Evolutionary conservation across 2,797 vertebrate genomes (phyloP), one percentile per base, ranked within the genome.

Genomic region (Rhabdomys pumilio): DNA sequence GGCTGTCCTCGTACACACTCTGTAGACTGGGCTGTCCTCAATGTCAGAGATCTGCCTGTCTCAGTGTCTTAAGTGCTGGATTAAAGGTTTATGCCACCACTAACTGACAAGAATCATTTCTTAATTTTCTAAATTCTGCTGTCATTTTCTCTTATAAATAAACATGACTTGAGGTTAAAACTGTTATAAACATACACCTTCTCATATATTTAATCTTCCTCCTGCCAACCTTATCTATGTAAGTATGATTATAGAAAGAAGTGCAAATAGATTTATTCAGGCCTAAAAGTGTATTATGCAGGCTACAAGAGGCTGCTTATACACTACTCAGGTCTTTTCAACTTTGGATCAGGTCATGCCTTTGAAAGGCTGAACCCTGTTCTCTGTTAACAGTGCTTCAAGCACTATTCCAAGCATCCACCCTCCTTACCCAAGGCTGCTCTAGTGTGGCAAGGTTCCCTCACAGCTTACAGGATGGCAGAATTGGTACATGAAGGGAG

Each of bases 71-170:
- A 4, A 50, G 19, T n/a, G 61, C 19, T 67, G 61, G 19, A 50
- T 50, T 85, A 31, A 50, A 85, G 47, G 29, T 47, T 34, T 67
- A 47, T 3, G 6, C 41, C 29, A 50, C 29, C 41, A 50, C 41
- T 3, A 24, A 6, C 6, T 2, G 44, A 31, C 11, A 50, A 87
- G 26, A 96, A 97, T 76, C 26, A 81, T 34, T 69, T 57, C 87
- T 90, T 34, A 88, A 91, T 82, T 91, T 97, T 95, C 55, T 31
- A 79, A 95, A 41, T 96, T 93, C 57, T 31, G 50, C 6, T 77
- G 59, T 90, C 31, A 53, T 47, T 81, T 92, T 91, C 87, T 92
- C 53, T 91, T 89, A 72, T 41, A 72, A 85, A 76, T 14, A 84
- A 82, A 76, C 11, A 92, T 44, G 57, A 92, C 17, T 82, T 31